Base-by-base conservation (phyloP, 2,113 vertebrate species). In the Neolamprologus falcicula region DNA sequence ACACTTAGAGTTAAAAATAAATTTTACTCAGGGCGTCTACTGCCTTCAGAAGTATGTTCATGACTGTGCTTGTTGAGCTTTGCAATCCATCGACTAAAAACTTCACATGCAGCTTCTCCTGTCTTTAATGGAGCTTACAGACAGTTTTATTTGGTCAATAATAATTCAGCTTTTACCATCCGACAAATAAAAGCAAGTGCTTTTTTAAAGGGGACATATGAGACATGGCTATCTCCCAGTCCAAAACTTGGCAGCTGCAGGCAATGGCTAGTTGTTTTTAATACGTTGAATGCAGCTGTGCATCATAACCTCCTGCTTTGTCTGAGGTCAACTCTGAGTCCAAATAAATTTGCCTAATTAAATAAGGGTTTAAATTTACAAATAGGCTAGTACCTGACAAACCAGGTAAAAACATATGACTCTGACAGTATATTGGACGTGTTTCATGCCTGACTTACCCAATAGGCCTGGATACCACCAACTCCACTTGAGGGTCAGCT, bases 391-490 rank as follows among this genome's bases (percentile, higher is more conserved):
- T 26, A 19, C 8, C 83, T 82, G 28, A 55, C 24, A 31, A 50
- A 78, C 26, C 26, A 19, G 73, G 16, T 19, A 52, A 78, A 33
- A 78, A 52, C 9, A 52, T 52, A 0, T 17, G 5, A 19, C 28
- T 52, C 33, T 33, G 11, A 19, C 16, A 9, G 17, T 26, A 45
- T 26, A 17, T 0, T 3, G 16, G 14, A 6, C 7, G 53, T 54
- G 45, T 90, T 84, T 88, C 35, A 83, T 53, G 73, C 57, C 86
- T 28, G 91, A 93, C 98, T 98, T 97, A 99, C 99, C 99, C 98
- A 96, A 99, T 99, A 93, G 98, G 98, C 92, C 99, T 97, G 94
- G 99, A 99, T 96, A 99, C 99, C 95, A 99, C 97, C 95, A 99
- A 98, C 97, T 99, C 98, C 94, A 99, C 99, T 97, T 99, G 98